Evolutionary conservation across 2,797 vertebrate species (phyloP), one percentile per base, ranked within the genome.

Genomic region (Chaenodraco wilsoni): DNA sequence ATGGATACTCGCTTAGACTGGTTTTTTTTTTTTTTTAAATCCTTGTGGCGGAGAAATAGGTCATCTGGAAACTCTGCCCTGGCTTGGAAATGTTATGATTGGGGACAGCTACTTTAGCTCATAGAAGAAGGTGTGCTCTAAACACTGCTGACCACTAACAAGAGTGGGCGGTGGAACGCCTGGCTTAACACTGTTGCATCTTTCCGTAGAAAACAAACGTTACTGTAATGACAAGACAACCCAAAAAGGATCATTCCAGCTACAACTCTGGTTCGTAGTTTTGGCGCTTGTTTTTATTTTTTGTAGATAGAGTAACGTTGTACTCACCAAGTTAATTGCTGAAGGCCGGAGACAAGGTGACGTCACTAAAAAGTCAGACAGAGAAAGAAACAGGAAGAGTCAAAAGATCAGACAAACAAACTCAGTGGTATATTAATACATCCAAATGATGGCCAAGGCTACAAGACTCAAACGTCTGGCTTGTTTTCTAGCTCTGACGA

Each of bases 11-110:
- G 21, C 74, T 75, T 81, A 77, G 78, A 88, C 85, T 85, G 76
- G 85, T 65, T 78, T 88, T 33, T 9, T 37, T 27, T 27, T 33
- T 27, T 27, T 37, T 83, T 75, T 81, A 87, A 87, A 90, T 78
- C 73, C 16, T 61, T 90, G 85, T 82, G 82, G 90, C 87, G 72
- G 69, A 84, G 85, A 92, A 93, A 93, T 93, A 91, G 92, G 91
- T 92, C 92, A 90, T 91, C 79, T 93, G 91, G 91, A 94, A 94
- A 93, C 72, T 87, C 76, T 82, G 89, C 82, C 67, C 81, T 86
- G 89, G 80, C 82, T 68, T 81, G 72, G 84, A 89, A 91, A 88
- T 84, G 73, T 82, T 89, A 78, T 85, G 89, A 89, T 85, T 90
- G 85, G 85, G 79, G 87, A 85, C 73, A 90, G 78, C 83, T 79